These are phyloP conservation scores for Lochmaea crataegi DNA, from an alignment of 2,888 invertebrate genomes.

Conservation along the genomic window DNA sequence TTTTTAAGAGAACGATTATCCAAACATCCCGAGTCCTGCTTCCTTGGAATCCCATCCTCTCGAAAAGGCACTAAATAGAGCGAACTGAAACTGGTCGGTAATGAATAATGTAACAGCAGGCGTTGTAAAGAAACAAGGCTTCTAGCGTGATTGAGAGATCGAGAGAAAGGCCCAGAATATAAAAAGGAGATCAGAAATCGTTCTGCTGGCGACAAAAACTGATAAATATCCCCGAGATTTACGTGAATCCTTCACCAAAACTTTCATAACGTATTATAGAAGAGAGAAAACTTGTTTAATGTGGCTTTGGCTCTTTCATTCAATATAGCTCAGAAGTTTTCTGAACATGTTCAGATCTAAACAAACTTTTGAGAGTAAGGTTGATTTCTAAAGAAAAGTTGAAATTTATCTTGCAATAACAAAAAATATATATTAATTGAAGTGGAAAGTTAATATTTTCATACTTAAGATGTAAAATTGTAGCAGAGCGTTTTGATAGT, in stretches of 20 bases:
- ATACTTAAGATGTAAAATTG: too few relatives aligned
- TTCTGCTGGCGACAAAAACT: conserved; percentile 65
- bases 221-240: conserved; percentile 65
- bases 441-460: neutral
- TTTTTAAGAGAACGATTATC: neutral
- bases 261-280: conserved; percentile 53
- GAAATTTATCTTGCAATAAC: neutral
- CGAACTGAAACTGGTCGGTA: conserved; percentile 54
- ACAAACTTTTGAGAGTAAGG: conserved; percentile 8
- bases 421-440: neutral
- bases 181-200: conserved; percentile 67
- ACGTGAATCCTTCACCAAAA: conserved; percentile 54
- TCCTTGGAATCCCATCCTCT: conserved; percentile 37
- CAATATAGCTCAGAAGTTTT: conserved; percentile 42
- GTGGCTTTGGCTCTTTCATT: conserved; percentile 46
- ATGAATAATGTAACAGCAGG: conserved; percentile 66
- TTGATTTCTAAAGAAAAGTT: conserved; percentile 2
- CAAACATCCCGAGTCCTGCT: neutral
- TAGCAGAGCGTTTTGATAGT: too few relatives aligned
- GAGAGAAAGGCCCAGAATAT: conserved; percentile 65
- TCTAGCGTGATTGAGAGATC: conserved; percentile 66
- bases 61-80: conserved; percentile 56
- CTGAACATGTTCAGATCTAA: conserved; percentile 4
- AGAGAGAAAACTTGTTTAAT: conserved; percentile 52
- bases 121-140: conserved; percentile 66